Percentiles rank a stretch among this genome's conserved stretches.
Conservation (phyloP, 1,140 invertebrate genomes). For the Drosophila prosaltans region DNA sequence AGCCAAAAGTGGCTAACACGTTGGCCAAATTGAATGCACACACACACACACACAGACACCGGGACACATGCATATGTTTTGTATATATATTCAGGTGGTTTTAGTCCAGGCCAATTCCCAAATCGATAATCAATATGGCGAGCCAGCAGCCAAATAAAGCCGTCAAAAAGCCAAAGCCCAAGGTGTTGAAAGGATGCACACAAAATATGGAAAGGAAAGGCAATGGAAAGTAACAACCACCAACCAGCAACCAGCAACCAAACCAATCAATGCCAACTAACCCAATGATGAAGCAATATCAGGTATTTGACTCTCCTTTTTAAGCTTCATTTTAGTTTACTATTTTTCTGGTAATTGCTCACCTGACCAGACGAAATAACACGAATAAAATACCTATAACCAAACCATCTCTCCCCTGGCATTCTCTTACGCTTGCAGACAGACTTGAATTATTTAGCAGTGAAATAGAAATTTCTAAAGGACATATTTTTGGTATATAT, state of each 20-base stretch:
- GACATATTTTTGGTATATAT: constrained; percentile 8
- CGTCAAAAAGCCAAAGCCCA: constrained; percentile 61
- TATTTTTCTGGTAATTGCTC: constrained; percentile 5
- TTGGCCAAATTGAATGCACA: constrained; percentile 77
- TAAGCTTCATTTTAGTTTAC: neutral
- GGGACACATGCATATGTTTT: constrained; percentile 8
- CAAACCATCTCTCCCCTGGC: neutral
- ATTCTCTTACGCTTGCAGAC: neutral
- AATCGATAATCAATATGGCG: constrained; percentile 83
- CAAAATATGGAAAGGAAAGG: constrained; percentile 48
- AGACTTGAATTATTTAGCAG: constrained; percentile 66
- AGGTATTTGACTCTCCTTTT: constrained; percentile 35
- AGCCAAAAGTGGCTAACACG: constrained; percentile 75
- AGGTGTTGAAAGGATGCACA: constrained; percentile 73
- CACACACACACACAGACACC: constrained; percentile 35
- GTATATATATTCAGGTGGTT: constrained; percentile 21
- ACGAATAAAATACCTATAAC: constrained; percentile 22
- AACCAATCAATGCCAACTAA: constrained; percentile 66
- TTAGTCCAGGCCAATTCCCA: constrained; percentile 69
- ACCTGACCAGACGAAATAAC: constrained; percentile 54
- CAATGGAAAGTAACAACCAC: neutral
- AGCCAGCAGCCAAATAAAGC: constrained; percentile 73
- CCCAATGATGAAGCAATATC: constrained; percentile 54
- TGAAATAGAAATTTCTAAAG: constrained; percentile 47
- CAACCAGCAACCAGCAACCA: constrained; percentile 4